Evolutionary conservation across 2,888 invertebrate genomes (phyloP), one percentile per base, ranked within the genome.

Genomic region (Furcula furcula): DNA sequence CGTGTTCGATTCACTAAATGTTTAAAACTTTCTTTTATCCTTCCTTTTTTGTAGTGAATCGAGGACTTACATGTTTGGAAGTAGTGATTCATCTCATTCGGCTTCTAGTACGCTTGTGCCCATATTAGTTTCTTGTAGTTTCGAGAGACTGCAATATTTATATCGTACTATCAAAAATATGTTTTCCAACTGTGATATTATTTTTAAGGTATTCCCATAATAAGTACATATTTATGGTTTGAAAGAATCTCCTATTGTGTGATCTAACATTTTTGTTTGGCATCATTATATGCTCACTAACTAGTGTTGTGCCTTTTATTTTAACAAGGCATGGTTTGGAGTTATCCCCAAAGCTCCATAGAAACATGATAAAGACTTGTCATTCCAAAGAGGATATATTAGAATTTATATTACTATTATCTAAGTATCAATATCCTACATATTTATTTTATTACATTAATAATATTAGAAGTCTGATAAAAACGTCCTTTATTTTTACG

Each of bases 141-240:
- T 62, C 45, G n/a, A 40, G 59, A 84, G 83, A 80, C 83, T 85
- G 79, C 70, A 67, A 51, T 63, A 71, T 61, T 65, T 62, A 70
- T 75, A 72, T 71, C 67, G 34, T 48, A 41, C 37, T 36, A 31
- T 54, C 42, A 36, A 62, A 60, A 66, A 62, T 70, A 66, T 67
- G 50, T 67, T 76, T 77, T 78, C 54, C 21, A 64, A 66, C 86
- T 87, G 86, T 87, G 86, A 87, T 86, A 86, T 83, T 80, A 81
- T 77, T 73, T 77, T 61, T 78, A 75, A 71, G 72, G 44, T 34
- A 41, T 46, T 50, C 47, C 48, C 53, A 48, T 48, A 10, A 14
- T 25, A 26, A 3, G n/a, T 68, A 60, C 57, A 51, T 53, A 55
- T 66, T 46, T 36, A 60, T 57, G 47, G 46, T 57, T 48, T 54